Percentiles rank a stretch among this genome's conserved stretches.
These are phyloP conservation scores for Solenopsis invicta DNA, from an alignment of 1,140 invertebrate genomes.

Conservation along the genomic window DNA sequence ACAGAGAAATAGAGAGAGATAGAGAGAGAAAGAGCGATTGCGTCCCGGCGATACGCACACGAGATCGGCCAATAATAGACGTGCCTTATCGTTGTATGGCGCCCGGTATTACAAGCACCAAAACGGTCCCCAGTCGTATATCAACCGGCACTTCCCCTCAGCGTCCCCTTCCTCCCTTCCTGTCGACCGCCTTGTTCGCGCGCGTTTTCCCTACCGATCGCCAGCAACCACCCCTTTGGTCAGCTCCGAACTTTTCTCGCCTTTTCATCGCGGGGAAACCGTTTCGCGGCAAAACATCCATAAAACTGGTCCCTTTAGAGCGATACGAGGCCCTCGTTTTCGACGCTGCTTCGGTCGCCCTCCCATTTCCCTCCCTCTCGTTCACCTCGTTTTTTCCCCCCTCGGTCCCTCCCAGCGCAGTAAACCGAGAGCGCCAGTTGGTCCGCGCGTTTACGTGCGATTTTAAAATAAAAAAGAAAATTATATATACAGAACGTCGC, in stretches of 20 bases:
- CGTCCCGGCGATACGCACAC: constrained; percentile 32
- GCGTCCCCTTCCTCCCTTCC: neutral
- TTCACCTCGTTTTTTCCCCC: neutral
- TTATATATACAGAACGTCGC: constrained; percentile 5
- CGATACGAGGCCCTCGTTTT: constrained; percentile 62
- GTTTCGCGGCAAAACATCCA: constrained; percentile 64
- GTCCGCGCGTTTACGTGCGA: constrained; percentile 36
- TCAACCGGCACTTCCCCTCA: constrained; percentile 24
- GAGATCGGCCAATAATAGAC: constrained; percentile 64
- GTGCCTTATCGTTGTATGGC: constrained; percentile 62
- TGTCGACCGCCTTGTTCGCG: neutral
- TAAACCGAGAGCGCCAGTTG: constrained; percentile 48
- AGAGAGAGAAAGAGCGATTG: neutral
- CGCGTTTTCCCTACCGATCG: constrained; percentile 39
- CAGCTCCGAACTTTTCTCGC: constrained; percentile 52
- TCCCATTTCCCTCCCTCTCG: neutral
- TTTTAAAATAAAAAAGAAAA: constrained; percentile 45
- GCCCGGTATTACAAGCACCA: constrained; percentile 60
- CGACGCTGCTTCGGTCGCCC: neutral
- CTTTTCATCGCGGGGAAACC: constrained; percentile 51
- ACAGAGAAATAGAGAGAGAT: neutral
- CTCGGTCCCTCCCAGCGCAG: too few relatives aligned
- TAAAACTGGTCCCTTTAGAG: constrained; percentile 64
- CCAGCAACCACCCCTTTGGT: constrained; percentile 48
- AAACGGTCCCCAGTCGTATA: constrained; percentile 59